A percentile compares a stretch with the other conserved stretches of the same genome.
phyloP scores from a whole-genome alignment of 2,113 vertebrate species.

The Coracopsis vasa region DNA sequence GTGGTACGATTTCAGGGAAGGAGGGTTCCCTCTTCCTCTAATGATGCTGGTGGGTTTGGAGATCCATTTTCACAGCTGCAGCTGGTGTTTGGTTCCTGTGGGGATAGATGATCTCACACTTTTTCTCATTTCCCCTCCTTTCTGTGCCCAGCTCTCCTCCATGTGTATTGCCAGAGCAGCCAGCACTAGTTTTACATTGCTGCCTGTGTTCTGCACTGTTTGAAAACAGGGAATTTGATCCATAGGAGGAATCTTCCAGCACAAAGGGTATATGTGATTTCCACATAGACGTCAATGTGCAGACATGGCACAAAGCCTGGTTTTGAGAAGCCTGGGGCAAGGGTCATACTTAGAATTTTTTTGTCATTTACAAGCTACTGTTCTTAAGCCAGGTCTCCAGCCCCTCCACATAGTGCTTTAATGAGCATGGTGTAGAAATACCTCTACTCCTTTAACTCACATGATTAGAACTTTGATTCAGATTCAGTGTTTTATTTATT shows the following conservation, averaged over 20 bases:
- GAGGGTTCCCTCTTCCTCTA: neutral
- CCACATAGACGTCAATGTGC: neutral
- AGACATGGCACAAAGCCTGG: neutral
- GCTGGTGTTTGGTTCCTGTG: neutral
- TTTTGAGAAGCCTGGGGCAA: neutral
- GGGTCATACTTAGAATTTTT: neutral
- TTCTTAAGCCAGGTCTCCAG: neutral
- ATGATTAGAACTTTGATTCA: neutral
- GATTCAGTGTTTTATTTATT: neutral
- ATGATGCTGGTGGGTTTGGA: neutral
- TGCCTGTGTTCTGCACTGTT: neutral
- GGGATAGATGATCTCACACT: neutral
- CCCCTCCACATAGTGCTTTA: neutral
- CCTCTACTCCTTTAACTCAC: neutral
- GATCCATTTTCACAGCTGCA: neutral
- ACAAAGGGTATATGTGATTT: neutral
- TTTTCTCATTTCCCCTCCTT: neutral
- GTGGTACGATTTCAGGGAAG: neutral
- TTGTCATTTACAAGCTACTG: neutral
- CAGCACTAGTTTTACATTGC: neutral
- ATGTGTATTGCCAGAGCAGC: neutral
- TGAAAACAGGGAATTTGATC: neutral
- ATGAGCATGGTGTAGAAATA: neutral
- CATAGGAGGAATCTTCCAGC: neutral
- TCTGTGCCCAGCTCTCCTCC: neutral